Evolutionary conservation across 2,888 invertebrate species (phyloP), one percentile per base, ranked within the genome.

Genomic region (Cheilosia urbana): DNA sequence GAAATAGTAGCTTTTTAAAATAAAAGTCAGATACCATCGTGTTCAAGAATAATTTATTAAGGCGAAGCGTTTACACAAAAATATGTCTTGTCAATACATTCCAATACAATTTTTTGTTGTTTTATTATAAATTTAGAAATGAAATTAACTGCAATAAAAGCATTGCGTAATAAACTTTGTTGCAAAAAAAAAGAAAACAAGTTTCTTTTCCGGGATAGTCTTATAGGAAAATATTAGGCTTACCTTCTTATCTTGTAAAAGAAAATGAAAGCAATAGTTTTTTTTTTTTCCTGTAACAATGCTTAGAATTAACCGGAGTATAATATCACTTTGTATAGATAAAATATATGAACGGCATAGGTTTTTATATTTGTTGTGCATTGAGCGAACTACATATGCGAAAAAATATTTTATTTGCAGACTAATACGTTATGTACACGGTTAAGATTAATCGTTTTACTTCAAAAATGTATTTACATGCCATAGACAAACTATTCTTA

Each of bases 11-110:
- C 34, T 34, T 34, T 34, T 34, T 11, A 13, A 17, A 45, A 45
- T 45, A 6, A 45, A 45, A 45, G 2, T 7, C 17, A 45, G 17
- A 7, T 17, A 17, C 5, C 6, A 45, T 45, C 45, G 15, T 58
- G 37, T 47, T 47, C 47, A 57, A 62, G 69, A 72, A 65, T 68
- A 69, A 69, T 88, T 88, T 88, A 87, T 89, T 91, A 91, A 91
- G 92, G 91, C 90, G 90, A 91, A 91, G 91, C 91, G 88, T 90
- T 91, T 91, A 91, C 91, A 90, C 89, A 91, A 91, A 91, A 91
- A 90, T 91, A 91, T 89, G 37, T 37, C 4, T 89, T 88, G 87
- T 87, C 68, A 53, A 77, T 88, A 34, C 34, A 82, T 78, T 69
- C 88, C 81, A 73, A 51, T 88, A 87, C 63, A 51, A 68, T 62